phyloP scores from a whole-genome alignment of 1,140 invertebrate species.

The Notospermus geniculatus region DNA sequence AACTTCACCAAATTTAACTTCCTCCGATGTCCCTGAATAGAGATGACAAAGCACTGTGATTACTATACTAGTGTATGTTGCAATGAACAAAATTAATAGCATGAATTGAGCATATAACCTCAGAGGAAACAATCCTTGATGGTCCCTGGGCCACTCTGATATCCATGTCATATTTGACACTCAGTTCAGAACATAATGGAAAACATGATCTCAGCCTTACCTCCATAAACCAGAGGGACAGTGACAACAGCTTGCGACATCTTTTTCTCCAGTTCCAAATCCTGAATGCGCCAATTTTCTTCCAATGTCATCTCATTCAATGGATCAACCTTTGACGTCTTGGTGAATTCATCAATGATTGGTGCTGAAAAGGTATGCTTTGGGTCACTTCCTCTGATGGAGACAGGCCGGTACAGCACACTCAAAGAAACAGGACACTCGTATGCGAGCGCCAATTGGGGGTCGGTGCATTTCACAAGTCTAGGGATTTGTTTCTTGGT shows the following conservation, averaged over 20 bases:
- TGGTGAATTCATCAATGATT: conserved; percentile 40
- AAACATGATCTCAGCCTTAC: conserved; percentile 21
- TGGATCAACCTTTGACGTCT: conserved; percentile 45
- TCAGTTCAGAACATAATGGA: too few species aligned
- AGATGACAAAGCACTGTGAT: conserved; percentile 11
- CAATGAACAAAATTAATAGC: too few species aligned
- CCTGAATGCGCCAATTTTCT: conserved; percentile 37
- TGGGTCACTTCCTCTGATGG: conserved; percentile 41
- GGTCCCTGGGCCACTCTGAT: neutral
- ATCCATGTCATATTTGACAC: too few species aligned
- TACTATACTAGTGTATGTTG: neutral
- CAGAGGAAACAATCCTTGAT: neutral
- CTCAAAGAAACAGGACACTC: conserved; percentile 46
- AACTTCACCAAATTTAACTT: conserved; percentile 32
- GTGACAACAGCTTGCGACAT: conserved; percentile 27
- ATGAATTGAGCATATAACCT: too few species aligned
- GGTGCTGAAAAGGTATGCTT: conserved; percentile 42
- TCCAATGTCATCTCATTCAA: conserved; percentile 33
- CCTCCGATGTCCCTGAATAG: conserved; percentile 32
- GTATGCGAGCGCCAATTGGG: conserved; percentile 28
- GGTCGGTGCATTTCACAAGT: conserved; percentile 37
- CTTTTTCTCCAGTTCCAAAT: conserved; percentile 37
- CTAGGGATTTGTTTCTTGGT: conserved; percentile 39
- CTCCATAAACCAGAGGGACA: conserved; percentile 41
- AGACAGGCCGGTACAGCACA: conserved; percentile 43